Evolutionary conservation across 2,113 vertebrate genomes (phyloP), one percentile per base, ranked within the genome.

Genomic region (Acrocephalus arundinaceus): DNA sequence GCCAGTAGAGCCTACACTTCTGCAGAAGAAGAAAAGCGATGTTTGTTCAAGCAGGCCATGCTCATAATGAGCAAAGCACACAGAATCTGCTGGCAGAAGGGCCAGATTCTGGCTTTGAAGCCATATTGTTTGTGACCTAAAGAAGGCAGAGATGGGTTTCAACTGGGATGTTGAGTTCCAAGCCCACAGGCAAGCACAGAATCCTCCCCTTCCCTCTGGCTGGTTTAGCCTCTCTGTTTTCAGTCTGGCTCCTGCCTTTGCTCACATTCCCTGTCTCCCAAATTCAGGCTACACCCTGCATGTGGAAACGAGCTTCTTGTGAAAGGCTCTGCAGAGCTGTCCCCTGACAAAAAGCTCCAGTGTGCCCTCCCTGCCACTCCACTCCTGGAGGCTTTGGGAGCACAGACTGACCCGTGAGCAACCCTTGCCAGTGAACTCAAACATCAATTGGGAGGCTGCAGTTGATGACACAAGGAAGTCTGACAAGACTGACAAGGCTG

Each of bases 11-110:
- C 17, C 84, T 59, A 19, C 41, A 33, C 48, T 52, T 45, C 39
- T 52, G 65, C 66, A 72, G 37, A 19, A 61, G 25, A 57, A 45
- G 57, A 18, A 65, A 54, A 49, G 86, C 35, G 57, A 0, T 6
- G 31, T 43, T 85, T 85, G 23, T 28, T 77, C 63, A 19, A 68
- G 48, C 7, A 39, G 52, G 15, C 37, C 0, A 0, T 3, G 43
- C n/a, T 70, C n/a, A 6, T 5, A 11, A 54, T 3, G 41, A 70
- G 59, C 0, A 0, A 21, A 12, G 6, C 61, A 59, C 31, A 4
- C 15, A 18, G 37, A 39, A 59, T 30, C 20, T 58, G 37, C 39
- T 49, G 45, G 51, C 76, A 89, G n/a, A 75, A 59, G 6, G 7
- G 33, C 5, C 35, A 39, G 16, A 31, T 67, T 9, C 65, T 39